Conservation (phyloP, 1,140 invertebrate genomes). For the Ips nitidus region DNA sequence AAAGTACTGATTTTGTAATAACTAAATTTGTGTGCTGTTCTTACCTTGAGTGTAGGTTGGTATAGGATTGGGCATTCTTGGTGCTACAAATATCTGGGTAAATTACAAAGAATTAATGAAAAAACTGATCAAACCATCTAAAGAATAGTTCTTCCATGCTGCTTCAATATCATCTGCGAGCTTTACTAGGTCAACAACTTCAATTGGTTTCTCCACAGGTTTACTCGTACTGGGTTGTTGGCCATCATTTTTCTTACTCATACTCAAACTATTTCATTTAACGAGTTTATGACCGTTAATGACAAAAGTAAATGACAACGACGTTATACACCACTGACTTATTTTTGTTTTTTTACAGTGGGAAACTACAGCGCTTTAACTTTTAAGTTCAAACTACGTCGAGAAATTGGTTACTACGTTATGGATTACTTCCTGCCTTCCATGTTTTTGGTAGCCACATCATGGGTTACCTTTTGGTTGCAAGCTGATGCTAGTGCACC, state of each 20-base stretch:
- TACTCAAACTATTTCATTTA: conserved; percentile 1
- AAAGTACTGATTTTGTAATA: too few relatives aligned
- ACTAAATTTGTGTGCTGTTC: not conserved
- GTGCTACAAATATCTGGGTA: conserved; percentile 6
- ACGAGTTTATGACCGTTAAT: not conserved
- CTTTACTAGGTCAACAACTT: not conserved
- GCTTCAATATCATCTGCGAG: conserved; percentile 19
- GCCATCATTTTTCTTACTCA: not conserved
- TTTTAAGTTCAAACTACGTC: conserved; percentile 74
- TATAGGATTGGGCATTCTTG: conserved; percentile 16
- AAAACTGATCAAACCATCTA: conserved; percentile 17
- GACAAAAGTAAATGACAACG: not conserved
- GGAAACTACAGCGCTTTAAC: conserved; percentile 80
- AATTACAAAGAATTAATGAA: not conserved
- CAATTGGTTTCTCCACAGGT: not conserved
- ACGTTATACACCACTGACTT: too few relatives aligned
- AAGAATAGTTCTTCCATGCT: conserved; percentile 18
- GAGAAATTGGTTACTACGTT: conserved; percentile 84
- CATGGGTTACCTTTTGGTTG: conserved; percentile 90
- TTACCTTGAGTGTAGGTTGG: conserved; percentile 22
- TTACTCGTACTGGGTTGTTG: too few relatives aligned
- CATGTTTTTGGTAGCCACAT: conserved; percentile 83
- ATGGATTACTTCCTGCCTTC: conserved; percentile 90
- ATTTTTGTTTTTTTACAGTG: conserved; percentile 58
- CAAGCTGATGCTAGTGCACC: conserved; percentile 84